phyloP scores from a whole-genome alignment of 2,888 invertebrate species.

The Periphyllus acericola region DNA sequence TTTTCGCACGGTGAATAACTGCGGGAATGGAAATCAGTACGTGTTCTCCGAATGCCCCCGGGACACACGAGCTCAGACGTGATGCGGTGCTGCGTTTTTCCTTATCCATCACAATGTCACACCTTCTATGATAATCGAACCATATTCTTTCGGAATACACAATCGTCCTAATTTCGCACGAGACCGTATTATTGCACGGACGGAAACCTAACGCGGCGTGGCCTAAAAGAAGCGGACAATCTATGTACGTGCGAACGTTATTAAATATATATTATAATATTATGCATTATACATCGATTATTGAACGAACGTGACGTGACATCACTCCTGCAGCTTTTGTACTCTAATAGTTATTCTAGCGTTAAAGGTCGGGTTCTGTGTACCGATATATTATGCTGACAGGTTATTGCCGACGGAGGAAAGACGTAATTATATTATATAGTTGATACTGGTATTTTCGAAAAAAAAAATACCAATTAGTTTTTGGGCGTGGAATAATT shows the following conservation, averaged over 20 bases:
- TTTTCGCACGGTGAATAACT: background rate
- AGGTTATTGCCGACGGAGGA: background rate
- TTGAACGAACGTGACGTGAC: background rate
- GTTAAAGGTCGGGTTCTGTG: background rate
- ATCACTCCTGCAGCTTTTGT: background rate
- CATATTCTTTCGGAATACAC: background rate
- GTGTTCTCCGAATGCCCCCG: background rate
- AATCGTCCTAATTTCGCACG: background rate
- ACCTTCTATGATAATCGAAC: background rate
- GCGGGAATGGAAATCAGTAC: background rate
- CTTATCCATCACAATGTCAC: background rate
- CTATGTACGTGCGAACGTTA: background rate
- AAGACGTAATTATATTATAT: background rate
- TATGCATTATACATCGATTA: background rate
- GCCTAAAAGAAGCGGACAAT: background rate
- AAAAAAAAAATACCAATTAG: background rate
- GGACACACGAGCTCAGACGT: background rate
- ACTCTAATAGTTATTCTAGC: background rate
- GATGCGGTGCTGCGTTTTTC: background rate
- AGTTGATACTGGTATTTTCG: background rate
- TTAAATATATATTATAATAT: background rate
- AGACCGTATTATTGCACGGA: background rate
- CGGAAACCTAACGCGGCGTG: background rate
- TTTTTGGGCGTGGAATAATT: background rate
- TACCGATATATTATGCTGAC: background rate